Percentiles rank a stretch among this genome's conserved stretches.
Evolutionary conservation across 2,797 vertebrate genomes (phyloP).

Genomic region (Tragelaphus eurycerus): DNA sequence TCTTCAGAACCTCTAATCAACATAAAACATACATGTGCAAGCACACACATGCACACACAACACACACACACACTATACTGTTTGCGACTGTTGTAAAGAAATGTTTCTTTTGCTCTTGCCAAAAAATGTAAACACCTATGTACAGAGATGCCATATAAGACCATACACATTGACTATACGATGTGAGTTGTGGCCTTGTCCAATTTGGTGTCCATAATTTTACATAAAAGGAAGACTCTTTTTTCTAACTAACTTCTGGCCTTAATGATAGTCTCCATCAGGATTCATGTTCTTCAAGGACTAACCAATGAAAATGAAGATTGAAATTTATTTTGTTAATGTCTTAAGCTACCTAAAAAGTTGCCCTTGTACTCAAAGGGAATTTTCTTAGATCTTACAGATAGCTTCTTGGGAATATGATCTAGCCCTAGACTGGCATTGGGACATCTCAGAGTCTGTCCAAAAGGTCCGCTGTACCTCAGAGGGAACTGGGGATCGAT

Average conservation of each 20-base stretch:
- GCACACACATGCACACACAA: background rate
- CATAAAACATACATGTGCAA: background rate
- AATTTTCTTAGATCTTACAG: background rate
- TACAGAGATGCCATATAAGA: background rate
- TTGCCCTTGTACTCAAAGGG: background rate
- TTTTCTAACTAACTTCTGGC: background rate
- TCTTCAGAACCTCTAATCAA: background rate
- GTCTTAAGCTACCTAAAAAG: background rate
- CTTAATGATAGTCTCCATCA: background rate
- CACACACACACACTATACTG: background rate
- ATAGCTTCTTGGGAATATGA: background rate
- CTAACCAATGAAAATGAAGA: background rate
- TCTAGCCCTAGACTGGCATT: background rate
- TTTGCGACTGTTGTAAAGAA: background rate
- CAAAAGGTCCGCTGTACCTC: background rate
- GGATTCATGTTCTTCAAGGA: background rate
- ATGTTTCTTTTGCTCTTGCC: background rate
- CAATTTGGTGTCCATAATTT: background rate
- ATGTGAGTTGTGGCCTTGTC: background rate
- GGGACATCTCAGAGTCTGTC: background rate
- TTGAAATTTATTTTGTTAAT: constrained; percentile 16
- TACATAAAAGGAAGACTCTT: background rate
- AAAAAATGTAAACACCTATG: background rate
- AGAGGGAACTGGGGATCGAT: background rate
- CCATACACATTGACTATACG: background rate